These are phyloP conservation scores for Musca vetustissima DNA, from an alignment of 1,140 invertebrate species.

Conservation along the genomic window DNA sequence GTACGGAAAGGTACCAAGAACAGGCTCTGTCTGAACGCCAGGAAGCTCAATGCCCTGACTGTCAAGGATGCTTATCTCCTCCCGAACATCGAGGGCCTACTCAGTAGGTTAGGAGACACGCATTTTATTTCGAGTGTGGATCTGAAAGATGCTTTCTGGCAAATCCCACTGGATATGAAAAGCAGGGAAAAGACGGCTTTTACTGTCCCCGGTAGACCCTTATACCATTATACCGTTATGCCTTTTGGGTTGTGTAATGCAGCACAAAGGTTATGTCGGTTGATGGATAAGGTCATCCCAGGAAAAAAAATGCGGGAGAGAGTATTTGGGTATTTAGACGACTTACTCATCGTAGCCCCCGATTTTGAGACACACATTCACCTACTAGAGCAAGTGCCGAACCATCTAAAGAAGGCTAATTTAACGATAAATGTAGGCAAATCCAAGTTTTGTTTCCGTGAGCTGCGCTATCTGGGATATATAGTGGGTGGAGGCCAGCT, in stretches of 20 bases:
- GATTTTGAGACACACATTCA: neutral
- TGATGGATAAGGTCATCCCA: too few species aligned
- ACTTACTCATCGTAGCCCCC: neutral
- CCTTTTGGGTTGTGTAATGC: too few species aligned
- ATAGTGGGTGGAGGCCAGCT: neutral
- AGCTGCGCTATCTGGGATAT: neutral
- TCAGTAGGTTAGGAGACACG: slow-evolving; percentile 30
- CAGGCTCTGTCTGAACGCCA: slow-evolving; percentile 42
- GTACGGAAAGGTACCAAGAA: slow-evolving; percentile 37
- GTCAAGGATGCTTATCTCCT: too few species aligned
- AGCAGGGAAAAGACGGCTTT: too few species aligned
- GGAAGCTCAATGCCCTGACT: slow-evolving; percentile 44
- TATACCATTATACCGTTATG: too few species aligned
- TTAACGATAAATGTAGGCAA: neutral
- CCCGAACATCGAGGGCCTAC: slow-evolving; percentile 33
- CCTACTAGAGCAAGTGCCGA: neutral
- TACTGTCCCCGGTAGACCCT: too few species aligned
- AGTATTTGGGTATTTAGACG: neutral
- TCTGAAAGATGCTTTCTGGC: too few species aligned
- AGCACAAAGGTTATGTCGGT: too few species aligned
- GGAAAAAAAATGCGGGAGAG: neutral
- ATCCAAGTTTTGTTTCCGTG: neutral
- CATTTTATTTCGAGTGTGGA: slow-evolving; percentile 29
- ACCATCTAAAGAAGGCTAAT: neutral
- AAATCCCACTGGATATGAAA: too few species aligned